Percentiles rank a stretch among this genome's conserved stretches.
phyloP scores from a whole-genome alignment of 2,888 invertebrate species.

The Melanophora roralis region DNA sequence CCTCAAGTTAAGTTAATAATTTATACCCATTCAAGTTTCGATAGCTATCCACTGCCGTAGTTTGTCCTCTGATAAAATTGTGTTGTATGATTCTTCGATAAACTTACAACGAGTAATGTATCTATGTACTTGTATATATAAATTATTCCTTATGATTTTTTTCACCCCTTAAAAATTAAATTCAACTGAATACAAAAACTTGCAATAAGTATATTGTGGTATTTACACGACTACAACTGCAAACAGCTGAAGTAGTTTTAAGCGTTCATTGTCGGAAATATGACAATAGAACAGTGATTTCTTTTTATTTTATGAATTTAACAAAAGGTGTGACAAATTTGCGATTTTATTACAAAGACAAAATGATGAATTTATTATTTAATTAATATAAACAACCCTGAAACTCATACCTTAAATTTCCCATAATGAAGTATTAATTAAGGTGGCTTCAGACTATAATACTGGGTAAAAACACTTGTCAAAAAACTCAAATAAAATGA shows the following conservation, averaged over 20 bases:
- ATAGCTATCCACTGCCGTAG: no score
- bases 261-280: not conserved
- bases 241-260: slow-evolving; percentile 41
- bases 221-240: not conserved
- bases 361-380: slow-evolving; percentile 50
- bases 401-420: not conserved
- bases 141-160: not conserved
- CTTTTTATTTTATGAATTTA: not conserved
- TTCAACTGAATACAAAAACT: not conserved
- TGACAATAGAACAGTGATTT: slow-evolving; percentile 27
- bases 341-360: slow-evolving; percentile 29
- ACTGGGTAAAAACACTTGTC: no score
- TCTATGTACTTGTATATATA: no score
- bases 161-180: slow-evolving; percentile 15
- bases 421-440: slow-evolving; percentile 37
- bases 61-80: no score
- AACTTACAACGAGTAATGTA: no score
- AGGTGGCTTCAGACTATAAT: no score
- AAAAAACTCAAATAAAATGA: no score
- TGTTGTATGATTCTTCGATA: no score
- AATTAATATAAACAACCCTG: not conserved
- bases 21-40: no score
- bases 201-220: slow-evolving; percentile 19
- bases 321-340: slow-evolving; percentile 62
- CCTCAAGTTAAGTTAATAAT: no score